These are phyloP conservation scores for Latrodectus hesperus DNA, from an alignment of 2,888 invertebrate genomes.

Conservation along the genomic window DNA sequence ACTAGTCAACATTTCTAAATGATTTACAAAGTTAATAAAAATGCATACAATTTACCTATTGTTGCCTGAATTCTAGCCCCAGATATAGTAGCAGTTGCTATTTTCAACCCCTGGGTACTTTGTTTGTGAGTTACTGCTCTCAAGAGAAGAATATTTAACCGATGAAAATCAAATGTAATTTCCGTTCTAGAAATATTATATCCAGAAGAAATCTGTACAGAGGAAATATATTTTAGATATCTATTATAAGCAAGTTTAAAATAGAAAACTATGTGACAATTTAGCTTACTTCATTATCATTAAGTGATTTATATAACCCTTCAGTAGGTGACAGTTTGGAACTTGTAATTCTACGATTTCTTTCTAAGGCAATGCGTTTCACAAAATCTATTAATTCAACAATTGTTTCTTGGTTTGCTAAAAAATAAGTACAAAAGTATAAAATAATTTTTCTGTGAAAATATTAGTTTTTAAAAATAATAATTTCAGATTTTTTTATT, in stretches of 20 bases:
- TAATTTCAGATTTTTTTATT: no score
- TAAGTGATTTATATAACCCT: conserved; percentile 23
- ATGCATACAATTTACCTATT: conserved; percentile 77
- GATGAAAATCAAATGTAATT: conserved; percentile 93
- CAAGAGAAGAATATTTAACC: conserved; percentile 89
- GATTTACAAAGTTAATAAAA: neutral
- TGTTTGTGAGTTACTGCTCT: conserved; percentile 83
- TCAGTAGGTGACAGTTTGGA: conserved; percentile 37
- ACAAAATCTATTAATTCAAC: conserved; percentile 93
- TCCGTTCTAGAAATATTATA: conserved; percentile 80
- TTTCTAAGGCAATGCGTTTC: conserved; percentile 77
- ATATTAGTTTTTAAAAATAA: no score
- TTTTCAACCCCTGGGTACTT: conserved; percentile 82
- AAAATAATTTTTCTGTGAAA: no score
- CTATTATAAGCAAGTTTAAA: neutral
- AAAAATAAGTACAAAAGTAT: conserved; percentile 7
- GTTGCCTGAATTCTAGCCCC: conserved; percentile 92
- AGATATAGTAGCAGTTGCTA: conserved; percentile 93
- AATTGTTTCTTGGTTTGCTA: conserved; percentile 95
- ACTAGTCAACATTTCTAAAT: no score
- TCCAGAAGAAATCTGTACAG: conserved; percentile 22
- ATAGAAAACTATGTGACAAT: neutral
- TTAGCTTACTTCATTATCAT: conserved; percentile 47
- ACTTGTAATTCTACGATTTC: conserved; percentile 35
- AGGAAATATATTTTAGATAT: conserved; percentile 6